Evolutionary conservation across 2,797 vertebrate species (phyloP).

Genomic region (Cygnus olor): DNA sequence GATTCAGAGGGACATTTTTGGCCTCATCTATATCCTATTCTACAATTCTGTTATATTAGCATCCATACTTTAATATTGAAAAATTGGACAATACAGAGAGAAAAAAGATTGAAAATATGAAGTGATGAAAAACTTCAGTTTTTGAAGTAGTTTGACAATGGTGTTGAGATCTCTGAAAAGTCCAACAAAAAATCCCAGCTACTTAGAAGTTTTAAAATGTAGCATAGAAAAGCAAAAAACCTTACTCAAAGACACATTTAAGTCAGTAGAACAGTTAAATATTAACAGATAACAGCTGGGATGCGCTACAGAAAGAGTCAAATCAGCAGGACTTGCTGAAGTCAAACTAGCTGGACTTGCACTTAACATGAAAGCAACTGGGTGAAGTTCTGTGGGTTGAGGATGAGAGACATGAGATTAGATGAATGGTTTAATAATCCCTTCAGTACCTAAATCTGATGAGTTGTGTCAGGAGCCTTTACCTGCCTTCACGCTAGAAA

Average conservation of each 20-base stretch:
- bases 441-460: neutral
- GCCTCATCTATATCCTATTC: neutral
- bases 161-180: neutral
- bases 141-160: neutral
- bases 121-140: neutral
- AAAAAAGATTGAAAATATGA: neutral
- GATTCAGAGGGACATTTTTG: neutral
- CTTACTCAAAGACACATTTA: fast-evolving
- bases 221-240: neutral
- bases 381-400: neutral
- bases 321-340: neutral
- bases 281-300: neutral
- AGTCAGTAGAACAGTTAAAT: neutral
- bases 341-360: neutral
- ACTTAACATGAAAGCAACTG: neutral
- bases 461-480: neutral
- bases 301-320: fast-evolving
- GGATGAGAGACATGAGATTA: neutral
- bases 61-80: neutral
- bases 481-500: neutral
- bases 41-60: neutral
- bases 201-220: neutral
- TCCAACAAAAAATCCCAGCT: neutral
- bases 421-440: neutral
- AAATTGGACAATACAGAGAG: neutral